Evolutionary conservation across 2,888 invertebrate species (phyloP).

Genomic region (Callyntrura guangdongensis): DNA sequence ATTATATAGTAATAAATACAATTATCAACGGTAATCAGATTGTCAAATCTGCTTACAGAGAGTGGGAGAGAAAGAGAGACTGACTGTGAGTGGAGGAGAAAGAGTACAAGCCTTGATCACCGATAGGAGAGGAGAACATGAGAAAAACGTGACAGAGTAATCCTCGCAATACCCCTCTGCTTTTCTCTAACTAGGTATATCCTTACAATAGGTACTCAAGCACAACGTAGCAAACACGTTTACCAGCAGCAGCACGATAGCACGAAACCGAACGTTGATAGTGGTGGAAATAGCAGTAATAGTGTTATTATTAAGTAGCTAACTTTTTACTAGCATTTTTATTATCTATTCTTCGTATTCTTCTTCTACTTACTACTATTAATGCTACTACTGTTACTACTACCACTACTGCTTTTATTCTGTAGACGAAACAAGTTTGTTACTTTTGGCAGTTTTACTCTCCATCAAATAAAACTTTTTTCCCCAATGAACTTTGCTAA

Average conservation of each 20-base stretch:
- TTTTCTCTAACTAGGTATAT: neutral
- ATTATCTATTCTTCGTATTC: neutral
- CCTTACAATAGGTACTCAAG: too few species aligned
- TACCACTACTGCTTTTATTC: too few species aligned
- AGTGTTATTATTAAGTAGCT: neutral
- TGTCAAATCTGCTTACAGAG: constrained; percentile 53
- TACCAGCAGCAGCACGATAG: neutral
- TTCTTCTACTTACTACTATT: too few species aligned
- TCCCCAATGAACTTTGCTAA: neutral
- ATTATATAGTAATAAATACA: neutral
- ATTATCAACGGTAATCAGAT: constrained; percentile 63
- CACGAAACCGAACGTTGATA: neutral
- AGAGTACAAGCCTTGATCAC: constrained; percentile 3
- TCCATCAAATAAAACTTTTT: neutral
- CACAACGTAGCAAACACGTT: neutral
- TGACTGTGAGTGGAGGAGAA: neutral
- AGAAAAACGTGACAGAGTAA: neutral
- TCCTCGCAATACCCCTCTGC: neutral
- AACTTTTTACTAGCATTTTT: constrained; percentile 1
- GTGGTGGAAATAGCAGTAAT: neutral
- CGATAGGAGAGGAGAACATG: neutral
- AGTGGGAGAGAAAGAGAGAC: neutral
- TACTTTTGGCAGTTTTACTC: constrained; percentile 1
- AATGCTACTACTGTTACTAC: too few species aligned
- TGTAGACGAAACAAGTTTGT: constrained; percentile 19